A percentile compares a stretch with the other conserved stretches of the same genome.
phyloP scores from a whole-genome alignment of 2,797 vertebrate genomes.

The Pelochelys cantorii region DNA sequence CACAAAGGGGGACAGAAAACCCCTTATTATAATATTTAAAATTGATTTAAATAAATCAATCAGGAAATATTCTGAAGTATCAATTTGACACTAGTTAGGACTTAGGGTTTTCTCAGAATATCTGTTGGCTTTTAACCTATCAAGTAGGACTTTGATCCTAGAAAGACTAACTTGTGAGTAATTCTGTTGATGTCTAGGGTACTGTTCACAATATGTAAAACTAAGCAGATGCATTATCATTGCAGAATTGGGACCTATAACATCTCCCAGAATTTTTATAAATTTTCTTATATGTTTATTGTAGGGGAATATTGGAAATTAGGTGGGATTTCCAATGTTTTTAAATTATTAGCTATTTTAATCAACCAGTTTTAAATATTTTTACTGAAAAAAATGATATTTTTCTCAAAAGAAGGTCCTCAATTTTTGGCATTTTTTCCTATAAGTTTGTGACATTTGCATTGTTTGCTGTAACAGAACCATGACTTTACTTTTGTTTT shows the following conservation, averaged over 20 bases:
- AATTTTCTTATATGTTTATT: neutral
- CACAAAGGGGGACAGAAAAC: neutral
- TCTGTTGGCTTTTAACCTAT: neutral
- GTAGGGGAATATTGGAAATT: neutral
- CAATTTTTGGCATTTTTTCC: neutral
- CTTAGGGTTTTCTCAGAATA: neutral
- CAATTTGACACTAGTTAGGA: neutral
- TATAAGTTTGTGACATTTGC: neutral
- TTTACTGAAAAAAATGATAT: neutral
- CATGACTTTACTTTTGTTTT: neutral
- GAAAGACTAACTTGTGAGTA: neutral
- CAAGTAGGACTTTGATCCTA: neutral
- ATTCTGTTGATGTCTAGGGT: neutral
- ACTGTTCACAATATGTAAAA: neutral
- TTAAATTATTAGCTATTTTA: neutral
- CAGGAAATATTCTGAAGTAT: neutral
- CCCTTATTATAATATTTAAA: too few species aligned
- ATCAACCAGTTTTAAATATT: neutral
- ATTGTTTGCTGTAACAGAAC: neutral
- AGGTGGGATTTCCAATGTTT: neutral
- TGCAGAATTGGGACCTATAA: neutral
- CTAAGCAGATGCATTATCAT: neutral
- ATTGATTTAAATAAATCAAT: too few species aligned
- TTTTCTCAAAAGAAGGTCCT: neutral
- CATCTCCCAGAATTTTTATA: neutral